Conservation (phyloP, 2,888 invertebrate species). For the Euphydryas editha region DNA sequence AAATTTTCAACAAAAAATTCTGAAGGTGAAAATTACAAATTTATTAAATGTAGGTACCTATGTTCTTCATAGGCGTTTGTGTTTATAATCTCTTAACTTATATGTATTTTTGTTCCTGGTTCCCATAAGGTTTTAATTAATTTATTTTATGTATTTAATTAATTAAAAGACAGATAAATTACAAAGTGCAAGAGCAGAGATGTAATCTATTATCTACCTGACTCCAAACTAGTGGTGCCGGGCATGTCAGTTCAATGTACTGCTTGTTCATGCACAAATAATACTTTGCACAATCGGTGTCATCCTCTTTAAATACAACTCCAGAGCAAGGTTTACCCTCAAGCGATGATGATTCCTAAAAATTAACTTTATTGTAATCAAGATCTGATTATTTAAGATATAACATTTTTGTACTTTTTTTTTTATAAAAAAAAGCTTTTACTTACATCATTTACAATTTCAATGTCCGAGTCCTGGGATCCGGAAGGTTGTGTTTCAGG, state of each 20-base stretch:
- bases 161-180: too few species aligned
- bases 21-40: too few species aligned
- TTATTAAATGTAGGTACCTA: too few species aligned
- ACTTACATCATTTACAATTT: constrained; percentile 33
- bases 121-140: too few species aligned
- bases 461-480: constrained; percentile 35
- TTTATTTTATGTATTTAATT: too few species aligned
- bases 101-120: too few species aligned
- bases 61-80: too few species aligned
- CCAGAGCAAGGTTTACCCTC: constrained; percentile 81
- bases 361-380: not conserved
- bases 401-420: not conserved
- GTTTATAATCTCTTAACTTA: too few species aligned
- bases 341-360: constrained; percentile 25
- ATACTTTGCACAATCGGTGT: constrained; percentile 89
- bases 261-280: constrained; percentile 91
- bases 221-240: constrained; percentile 90
- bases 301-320: constrained; percentile 84
- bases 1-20: too few species aligned
- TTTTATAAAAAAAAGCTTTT: not conserved
- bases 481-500: constrained; percentile 33
- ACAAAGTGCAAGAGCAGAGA: not conserved
- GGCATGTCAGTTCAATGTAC: constrained; percentile 88
- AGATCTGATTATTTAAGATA: too few species aligned
- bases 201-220: constrained; percentile 58